Percentiles rank a stretch among this genome's conserved stretches.
Conservation (phyloP, 2,888 invertebrate species). For the Platycheirus rosarum region DNA sequence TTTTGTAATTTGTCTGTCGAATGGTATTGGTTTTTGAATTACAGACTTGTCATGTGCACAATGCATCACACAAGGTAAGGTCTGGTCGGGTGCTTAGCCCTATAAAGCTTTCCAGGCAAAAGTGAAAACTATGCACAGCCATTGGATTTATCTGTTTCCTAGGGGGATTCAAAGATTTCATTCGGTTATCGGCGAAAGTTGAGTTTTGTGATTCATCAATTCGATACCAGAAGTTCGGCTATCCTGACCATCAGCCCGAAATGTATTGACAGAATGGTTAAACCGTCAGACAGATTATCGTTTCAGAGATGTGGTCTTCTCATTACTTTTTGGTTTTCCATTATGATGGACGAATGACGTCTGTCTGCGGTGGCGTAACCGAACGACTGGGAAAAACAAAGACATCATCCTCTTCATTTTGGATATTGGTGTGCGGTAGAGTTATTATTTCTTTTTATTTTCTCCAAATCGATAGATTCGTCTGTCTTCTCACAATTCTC, state of each 20-base stretch:
- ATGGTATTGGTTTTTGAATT: background rate
- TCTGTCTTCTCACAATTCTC: too few species aligned
- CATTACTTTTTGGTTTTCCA: slow-evolving; percentile 21
- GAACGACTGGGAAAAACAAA: background rate
- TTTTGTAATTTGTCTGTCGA: slow-evolving; percentile 40
- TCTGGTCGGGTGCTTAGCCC: background rate
- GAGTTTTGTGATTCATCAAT: slow-evolving; percentile 22
- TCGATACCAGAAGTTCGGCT: slow-evolving; percentile 1
- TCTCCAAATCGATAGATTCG: slow-evolving; percentile 17
- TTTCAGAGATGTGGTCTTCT: background rate
- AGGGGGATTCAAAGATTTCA: background rate
- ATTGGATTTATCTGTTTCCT: slow-evolving; percentile 17
- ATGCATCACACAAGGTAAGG: background rate
- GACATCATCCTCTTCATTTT: background rate
- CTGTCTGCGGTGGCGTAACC: slow-evolving; percentile 8
- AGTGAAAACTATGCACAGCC: slow-evolving; percentile 1
- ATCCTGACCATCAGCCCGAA: background rate
- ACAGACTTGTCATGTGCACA: background rate
- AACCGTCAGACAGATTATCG: slow-evolving; percentile 1
- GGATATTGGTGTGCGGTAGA: background rate
- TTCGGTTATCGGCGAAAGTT: slow-evolving; percentile 23
- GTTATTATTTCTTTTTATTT: slow-evolving; percentile 5
- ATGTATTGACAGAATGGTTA: slow-evolving; percentile 16
- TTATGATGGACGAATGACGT: too few species aligned
- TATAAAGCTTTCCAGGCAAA: background rate